Percentiles rank a stretch among this genome's conserved stretches.
Conservation (phyloP, 2,888 invertebrate genomes). For the Agrochola litura region DNA sequence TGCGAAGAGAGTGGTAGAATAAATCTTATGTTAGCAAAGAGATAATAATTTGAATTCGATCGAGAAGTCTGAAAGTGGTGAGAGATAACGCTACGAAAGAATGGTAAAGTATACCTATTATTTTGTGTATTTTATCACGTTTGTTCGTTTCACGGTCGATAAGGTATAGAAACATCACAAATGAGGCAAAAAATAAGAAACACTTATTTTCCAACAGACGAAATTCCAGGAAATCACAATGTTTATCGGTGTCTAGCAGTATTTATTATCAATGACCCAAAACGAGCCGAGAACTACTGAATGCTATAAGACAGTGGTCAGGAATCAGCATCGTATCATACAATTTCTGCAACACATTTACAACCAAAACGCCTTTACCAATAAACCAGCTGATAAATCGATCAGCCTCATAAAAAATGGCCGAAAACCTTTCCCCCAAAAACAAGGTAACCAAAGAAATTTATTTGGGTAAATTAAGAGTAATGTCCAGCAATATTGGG, state of each 20-base stretch:
- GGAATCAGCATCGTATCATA: not conserved
- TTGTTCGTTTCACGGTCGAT: not conserved
- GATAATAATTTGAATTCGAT: not conserved
- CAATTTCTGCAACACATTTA: not conserved
- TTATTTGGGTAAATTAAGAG: constrained; percentile 67
- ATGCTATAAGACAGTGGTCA: not conserved
- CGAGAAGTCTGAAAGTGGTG: not conserved
- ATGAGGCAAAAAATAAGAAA: constrained; percentile 10
- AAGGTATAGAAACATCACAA: not conserved
- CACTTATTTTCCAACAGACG: not conserved
- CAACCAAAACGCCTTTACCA: not conserved
- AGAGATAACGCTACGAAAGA: not conserved
- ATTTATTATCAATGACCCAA: constrained; percentile 1
- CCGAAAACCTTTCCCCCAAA: constrained; percentile 9
- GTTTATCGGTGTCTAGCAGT: not conserved
- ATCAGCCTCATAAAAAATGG: constrained; percentile 36
- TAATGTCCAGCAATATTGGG: constrained; percentile 62
- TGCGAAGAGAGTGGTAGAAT: not conserved
- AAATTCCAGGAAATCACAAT: not conserved
- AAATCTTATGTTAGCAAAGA: not conserved
- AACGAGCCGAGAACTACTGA: not conserved
- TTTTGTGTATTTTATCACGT: not conserved
- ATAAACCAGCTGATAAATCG: constrained; percentile 15
- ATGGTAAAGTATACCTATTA: not conserved
- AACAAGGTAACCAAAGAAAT: constrained; percentile 49